phyloP scores from a whole-genome alignment of 1,140 invertebrate genomes.

The Drosophila santomea region DNA sequence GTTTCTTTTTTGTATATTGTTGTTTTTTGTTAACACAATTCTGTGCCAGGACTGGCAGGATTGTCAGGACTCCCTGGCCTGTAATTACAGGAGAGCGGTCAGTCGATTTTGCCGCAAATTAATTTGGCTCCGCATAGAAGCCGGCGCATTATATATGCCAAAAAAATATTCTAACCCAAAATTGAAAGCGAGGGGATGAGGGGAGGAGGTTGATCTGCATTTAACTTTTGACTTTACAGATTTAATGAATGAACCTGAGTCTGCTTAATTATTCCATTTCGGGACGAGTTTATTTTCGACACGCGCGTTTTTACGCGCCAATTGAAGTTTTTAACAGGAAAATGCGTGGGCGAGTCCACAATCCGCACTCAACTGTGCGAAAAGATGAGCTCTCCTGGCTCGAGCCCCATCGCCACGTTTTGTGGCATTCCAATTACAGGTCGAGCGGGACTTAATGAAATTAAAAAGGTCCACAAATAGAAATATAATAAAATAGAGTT shows the following conservation, averaged over 20 bases:
- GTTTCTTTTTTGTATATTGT: too few relatives aligned
- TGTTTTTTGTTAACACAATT: conserved; percentile 37
- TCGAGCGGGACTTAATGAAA: conserved; percentile 55
- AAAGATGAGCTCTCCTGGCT: conserved; percentile 49
- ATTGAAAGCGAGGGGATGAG: background rate
- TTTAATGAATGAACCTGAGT: conserved; percentile 74
- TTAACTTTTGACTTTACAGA: conserved; percentile 66
- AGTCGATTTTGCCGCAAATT: conserved; percentile 49
- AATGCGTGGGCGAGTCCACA: conserved; percentile 80
- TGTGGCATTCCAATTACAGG: conserved; percentile 80
- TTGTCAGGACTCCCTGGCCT: conserved; percentile 11
- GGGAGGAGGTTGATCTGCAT: conserved; percentile 42
- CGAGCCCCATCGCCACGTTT: conserved; percentile 43
- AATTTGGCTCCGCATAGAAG: conserved; percentile 46
- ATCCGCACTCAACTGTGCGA: conserved; percentile 58
- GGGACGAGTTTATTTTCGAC: conserved; percentile 78
- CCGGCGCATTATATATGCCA: conserved; percentile 13
- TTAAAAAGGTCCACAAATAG: conserved; percentile 78
- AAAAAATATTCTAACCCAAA: conserved; percentile 20
- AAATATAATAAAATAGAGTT: conserved; percentile 80
- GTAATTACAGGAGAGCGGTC: conserved; percentile 36
- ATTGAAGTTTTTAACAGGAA: conserved; percentile 83
- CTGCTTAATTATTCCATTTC: conserved; percentile 81
- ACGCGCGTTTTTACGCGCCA: conserved; percentile 79
- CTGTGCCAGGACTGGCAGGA: conserved; percentile 4